A percentile compares a stretch with the other conserved stretches of the same genome.
Evolutionary conservation across 2,113 vertebrate genomes (phyloP).

Genomic region (Ibidorhyncha struthersii): DNA sequence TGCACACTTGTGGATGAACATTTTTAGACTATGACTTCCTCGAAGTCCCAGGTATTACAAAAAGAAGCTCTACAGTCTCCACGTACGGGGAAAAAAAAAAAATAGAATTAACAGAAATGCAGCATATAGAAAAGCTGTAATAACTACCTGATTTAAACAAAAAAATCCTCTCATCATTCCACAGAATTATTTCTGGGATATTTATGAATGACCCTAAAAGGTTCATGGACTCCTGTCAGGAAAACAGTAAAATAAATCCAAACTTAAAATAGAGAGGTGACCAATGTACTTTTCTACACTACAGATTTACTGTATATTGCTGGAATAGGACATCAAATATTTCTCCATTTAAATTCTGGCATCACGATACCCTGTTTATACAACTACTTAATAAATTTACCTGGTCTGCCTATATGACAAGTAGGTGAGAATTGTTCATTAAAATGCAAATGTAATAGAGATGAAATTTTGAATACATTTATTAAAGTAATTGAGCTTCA

Average conservation of each 20-base stretch:
- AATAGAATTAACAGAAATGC: not conserved
- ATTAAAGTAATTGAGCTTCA: conserved; percentile 78
- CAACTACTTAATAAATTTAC: conserved; percentile 70
- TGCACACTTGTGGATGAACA: not conserved
- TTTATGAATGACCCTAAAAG: not conserved
- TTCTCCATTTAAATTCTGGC: conserved; percentile 49
- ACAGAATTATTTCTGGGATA: not conserved
- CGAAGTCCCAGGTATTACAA: not conserved
- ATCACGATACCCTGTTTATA: conserved; percentile 61
- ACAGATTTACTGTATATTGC: not conserved
- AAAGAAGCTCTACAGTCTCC: conserved; percentile 1
- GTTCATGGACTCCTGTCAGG: not conserved
- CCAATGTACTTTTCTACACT: not conserved
- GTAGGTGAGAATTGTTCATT: conserved; percentile 72
- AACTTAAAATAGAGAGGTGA: not conserved
- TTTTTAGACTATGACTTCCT: not conserved
- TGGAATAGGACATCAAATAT: conserved; percentile 34
- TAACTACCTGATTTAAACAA: not conserved
- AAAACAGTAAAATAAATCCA: not conserved
- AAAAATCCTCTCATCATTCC: not conserved
- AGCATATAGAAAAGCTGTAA: not conserved
- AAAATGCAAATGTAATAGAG: conserved; percentile 77
- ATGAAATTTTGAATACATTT: conserved; percentile 75
- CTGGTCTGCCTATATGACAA: conserved; percentile 67
- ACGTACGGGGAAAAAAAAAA: not conserved